A percentile compares a stretch with the other conserved stretches of the same genome.
phyloP scores from a whole-genome alignment of 64 coral and sea anemone genomes.

The Montipora foliosa region DNA sequence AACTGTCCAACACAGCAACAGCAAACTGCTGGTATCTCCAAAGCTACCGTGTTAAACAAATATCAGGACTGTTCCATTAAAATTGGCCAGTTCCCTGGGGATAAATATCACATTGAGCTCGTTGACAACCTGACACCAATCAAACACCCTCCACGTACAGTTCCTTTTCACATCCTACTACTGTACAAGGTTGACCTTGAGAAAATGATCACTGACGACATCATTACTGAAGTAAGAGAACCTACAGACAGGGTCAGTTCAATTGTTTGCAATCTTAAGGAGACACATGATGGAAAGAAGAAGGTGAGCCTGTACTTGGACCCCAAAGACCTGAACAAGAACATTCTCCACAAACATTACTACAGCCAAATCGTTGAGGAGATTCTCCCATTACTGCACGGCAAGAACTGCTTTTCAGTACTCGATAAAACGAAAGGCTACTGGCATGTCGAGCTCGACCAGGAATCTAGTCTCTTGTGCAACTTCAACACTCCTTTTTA shows the following conservation, averaged over 20 bases:
- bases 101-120: slow-evolving; percentile 71
- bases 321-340: slow-evolving; percentile 49
- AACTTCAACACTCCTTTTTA: slow-evolving; percentile 69
- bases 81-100: slow-evolving; percentile 26
- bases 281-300: slow-evolving; percentile 16
- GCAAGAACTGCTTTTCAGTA: slow-evolving; percentile 70
- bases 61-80: slow-evolving; percentile 54
- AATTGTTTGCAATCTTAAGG: slow-evolving; percentile 57
- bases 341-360: slow-evolving; percentile 47
- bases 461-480: slow-evolving; percentile 37
- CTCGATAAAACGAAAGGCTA: slow-evolving; percentile 68
- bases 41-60: slow-evolving; percentile 38
- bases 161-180: slow-evolving; percentile 62
- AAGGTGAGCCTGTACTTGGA: slow-evolving; percentile 29
- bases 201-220: slow-evolving; percentile 36
- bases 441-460: slow-evolving; percentile 58
- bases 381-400: slow-evolving; percentile 54
- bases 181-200: slow-evolving; percentile 59
- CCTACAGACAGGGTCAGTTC: slow-evolving; percentile 78
- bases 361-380: slow-evolving; percentile 64
- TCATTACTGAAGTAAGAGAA: slow-evolving; percentile 64
- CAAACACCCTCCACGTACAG: slow-evolving; percentile 54
- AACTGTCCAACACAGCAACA: not conserved
- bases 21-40: not conserved
- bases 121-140: slow-evolving; percentile 56